Base-by-base conservation (phyloP, 2,113 vertebrate genomes). In the Junco hyemalis region DNA sequence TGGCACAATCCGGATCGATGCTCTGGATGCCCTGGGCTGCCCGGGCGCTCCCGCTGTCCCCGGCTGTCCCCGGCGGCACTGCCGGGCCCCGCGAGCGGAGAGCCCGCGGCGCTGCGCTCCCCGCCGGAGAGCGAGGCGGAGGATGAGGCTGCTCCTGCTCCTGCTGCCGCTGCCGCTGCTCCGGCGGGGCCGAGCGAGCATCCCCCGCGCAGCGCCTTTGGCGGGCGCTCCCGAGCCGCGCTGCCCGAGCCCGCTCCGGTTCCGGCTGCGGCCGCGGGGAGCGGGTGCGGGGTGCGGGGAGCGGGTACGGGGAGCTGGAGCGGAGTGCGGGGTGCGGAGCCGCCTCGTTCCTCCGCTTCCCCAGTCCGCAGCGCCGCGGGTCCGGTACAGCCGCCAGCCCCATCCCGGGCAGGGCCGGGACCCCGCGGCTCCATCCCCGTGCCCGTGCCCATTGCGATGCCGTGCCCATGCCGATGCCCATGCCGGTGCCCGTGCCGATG, bases 21-120 rank as follows among this genome's bases (percentile, higher is more conserved):
- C 9, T 4, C 4, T 1, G 14, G 28, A 3, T 12, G 84, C 63
- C 6, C 7, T 0, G 31, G 35, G n/a, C 61, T 29, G 6, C 17
- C 61, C 0, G 4, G 36, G 3, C 3, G 76, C 61, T 42, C 33
- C 73, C 6, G 47, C 64, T 48, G 81, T 48, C 70, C 63, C 64
- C 20, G 57, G 36, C 65, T 29, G 64, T 44, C 61, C 86, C 53
- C 74, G 68, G 57, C 11, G 81, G 57, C 81, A 17, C 33, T 5
- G 54, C 63, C 78, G 38, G 61, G n/a, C 33, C 33, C 23, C 38
- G 38, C 14, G 51, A 36, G 36, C 36, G 36, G 36, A 36, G 36
- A 36, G 36, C 33, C 23, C 38, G 38, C 14, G 51, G 56, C n/a
- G 44, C 53, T 73, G 12, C 51, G 51, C 60, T 88, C 38, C 42